These are phyloP conservation scores for Mystacornis crossleyi DNA, from an alignment of 2,113 vertebrate species.

Conservation along the genomic window DNA sequence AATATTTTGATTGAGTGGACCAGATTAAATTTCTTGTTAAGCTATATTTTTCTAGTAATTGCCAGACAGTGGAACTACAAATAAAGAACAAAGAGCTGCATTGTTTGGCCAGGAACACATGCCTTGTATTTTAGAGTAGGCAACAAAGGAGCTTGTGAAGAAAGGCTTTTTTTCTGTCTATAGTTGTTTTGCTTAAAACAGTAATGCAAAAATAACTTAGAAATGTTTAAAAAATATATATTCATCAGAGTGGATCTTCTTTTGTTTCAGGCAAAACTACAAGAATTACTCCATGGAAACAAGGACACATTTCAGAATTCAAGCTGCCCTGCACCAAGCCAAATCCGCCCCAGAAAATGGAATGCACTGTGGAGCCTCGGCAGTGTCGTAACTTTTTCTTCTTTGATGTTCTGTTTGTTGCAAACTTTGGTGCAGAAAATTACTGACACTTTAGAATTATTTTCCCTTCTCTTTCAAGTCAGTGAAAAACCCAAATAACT, in stretches of 20 bases:
- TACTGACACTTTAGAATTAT: slow-evolving; percentile 19
- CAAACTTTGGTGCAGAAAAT: slow-evolving; percentile 31
- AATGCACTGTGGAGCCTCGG: slow-evolving; percentile 62
- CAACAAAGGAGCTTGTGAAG: slow-evolving; percentile 17
- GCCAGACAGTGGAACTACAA: slow-evolving; percentile 27
- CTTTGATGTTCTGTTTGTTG: slow-evolving; percentile 40
- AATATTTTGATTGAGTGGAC: neutral
- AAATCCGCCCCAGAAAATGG: slow-evolving; percentile 80
- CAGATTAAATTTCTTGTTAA: slow-evolving; percentile 10
- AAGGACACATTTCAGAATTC: slow-evolving; percentile 96
- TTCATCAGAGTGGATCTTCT: slow-evolving; percentile 37
- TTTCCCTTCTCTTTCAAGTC: slow-evolving; percentile 41
- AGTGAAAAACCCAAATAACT: slow-evolving; percentile 25
- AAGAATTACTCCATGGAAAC: slow-evolving; percentile 99
- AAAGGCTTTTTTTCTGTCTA: neutral
- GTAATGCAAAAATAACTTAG: neutral
- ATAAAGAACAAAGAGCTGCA: slow-evolving; percentile 34
- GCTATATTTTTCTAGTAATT: slow-evolving; percentile 40
- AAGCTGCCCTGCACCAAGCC: slow-evolving; percentile 92
- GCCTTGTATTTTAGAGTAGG: slow-evolving; percentile 45
- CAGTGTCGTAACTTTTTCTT: slow-evolving; percentile 46
- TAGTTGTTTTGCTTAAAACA: neutral
- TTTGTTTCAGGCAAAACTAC: slow-evolving; percentile 90
- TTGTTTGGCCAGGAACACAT: slow-evolving; percentile 22
- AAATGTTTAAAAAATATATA: neutral